These are phyloP conservation scores for Rallus limicola DNA, from an alignment of 2,113 vertebrate genomes.

Conservation along the genomic window DNA sequence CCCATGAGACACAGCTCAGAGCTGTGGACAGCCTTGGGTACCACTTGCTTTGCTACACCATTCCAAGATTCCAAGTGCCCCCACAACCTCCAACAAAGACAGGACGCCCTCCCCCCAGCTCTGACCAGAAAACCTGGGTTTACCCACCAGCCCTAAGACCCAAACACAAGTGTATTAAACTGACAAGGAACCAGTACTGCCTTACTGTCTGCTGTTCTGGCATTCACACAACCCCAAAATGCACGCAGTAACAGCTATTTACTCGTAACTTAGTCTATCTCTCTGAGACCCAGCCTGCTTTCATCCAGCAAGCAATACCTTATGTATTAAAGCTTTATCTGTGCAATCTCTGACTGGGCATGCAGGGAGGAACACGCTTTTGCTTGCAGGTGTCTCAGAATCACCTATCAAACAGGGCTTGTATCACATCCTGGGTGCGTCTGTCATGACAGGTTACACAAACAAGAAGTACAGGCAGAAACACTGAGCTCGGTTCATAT, in stretches of 20 bases:
- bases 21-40: fast-evolving
- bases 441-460: neutral
- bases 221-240: neutral
- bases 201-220: neutral
- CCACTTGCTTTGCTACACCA: neutral
- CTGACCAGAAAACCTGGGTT: neutral
- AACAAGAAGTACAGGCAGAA: neutral
- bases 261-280: neutral
- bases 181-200: neutral
- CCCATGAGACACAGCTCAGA: neutral
- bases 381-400: fast-evolving
- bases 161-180: neutral
- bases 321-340: neutral
- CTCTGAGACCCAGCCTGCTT: neutral
- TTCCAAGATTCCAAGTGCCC: neutral
- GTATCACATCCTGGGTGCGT: fast-evolving
- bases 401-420: fast-evolving
- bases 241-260: neutral
- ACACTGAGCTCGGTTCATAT: fast-evolving
- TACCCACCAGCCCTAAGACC: neutral
- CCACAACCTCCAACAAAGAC: no score
- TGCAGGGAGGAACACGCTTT: neutral
- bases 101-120: neutral
- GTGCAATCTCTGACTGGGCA: neutral
- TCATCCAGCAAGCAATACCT: neutral